These are phyloP conservation scores for Zaprionus ornatus DNA, from an alignment of 1,140 invertebrate genomes.

Conservation along the genomic window DNA sequence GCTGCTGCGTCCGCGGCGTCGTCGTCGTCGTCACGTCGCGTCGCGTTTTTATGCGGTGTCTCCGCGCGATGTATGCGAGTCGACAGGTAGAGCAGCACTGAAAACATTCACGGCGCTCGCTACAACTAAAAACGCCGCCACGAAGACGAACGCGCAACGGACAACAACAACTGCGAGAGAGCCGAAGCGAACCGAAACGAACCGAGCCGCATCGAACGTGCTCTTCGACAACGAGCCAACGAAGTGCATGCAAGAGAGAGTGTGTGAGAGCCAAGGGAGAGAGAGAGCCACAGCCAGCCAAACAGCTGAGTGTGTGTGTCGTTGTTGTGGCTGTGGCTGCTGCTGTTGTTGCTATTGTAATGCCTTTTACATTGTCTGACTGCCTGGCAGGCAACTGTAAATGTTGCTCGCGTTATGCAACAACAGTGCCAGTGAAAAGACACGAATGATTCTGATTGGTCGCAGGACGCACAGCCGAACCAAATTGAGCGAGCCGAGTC, in stretches of 20 bases:
- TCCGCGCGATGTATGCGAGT: slow-evolving; percentile 63
- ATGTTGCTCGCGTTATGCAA: slow-evolving; percentile 68
- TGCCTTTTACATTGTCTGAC: slow-evolving; percentile 54
- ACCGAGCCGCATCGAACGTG: not conserved
- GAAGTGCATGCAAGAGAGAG: slow-evolving; percentile 2
- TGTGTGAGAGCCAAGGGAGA: slow-evolving; percentile 1
- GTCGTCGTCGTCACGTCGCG: slow-evolving; percentile 26
- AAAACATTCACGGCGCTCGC: slow-evolving; percentile 32
- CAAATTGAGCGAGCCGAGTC: slow-evolving; percentile 5
- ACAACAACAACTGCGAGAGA: not conserved
- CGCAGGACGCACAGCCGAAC: slow-evolving; percentile 55
- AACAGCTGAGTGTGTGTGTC: slow-evolving; percentile 10
- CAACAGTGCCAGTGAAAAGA: slow-evolving; percentile 46
- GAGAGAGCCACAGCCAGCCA: not conserved
- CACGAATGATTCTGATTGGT: slow-evolving; percentile 65
- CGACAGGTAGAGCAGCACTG: slow-evolving; percentile 67
- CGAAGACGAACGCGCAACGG: slow-evolving; percentile 3
- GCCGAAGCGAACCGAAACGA: not conserved
- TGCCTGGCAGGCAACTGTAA: slow-evolving; percentile 44
- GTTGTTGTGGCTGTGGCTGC: slow-evolving; percentile 27
- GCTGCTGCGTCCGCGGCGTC: slow-evolving; percentile 38
- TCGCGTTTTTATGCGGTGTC: slow-evolving; percentile 55
- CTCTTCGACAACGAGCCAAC: not conserved
- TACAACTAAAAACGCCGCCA: slow-evolving; percentile 36
- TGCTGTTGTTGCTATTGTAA: slow-evolving; percentile 44